phyloP scores from a whole-genome alignment of 2,888 invertebrate species.

The Campoplex capitator region DNA sequence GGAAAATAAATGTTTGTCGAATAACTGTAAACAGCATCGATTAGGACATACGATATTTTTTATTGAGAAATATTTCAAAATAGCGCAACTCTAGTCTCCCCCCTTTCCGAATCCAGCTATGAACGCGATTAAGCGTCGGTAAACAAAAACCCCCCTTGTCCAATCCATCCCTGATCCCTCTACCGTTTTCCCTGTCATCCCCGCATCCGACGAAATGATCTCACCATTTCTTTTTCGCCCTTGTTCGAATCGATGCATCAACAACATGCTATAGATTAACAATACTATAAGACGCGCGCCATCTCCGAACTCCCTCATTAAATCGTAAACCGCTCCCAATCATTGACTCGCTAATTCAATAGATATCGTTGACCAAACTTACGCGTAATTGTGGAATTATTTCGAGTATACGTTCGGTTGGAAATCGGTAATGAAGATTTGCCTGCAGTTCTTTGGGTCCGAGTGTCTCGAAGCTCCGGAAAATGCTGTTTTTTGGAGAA shows the following conservation, averaged over 20 bases:
- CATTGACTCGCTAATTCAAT: not conserved
- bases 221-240: not conserved
- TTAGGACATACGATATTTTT: too few species aligned
- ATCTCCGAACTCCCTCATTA: not conserved
- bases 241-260: slow-evolving; percentile 1
- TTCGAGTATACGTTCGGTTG: slow-evolving; percentile 86
- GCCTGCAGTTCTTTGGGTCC: slow-evolving; percentile 84
- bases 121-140: not conserved
- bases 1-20: too few species aligned
- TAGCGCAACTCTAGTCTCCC: too few species aligned
- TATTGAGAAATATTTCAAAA: too few species aligned
- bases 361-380: slow-evolving; percentile 69
- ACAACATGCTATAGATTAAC: slow-evolving; percentile 3
- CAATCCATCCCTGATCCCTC: too few species aligned
- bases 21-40: too few species aligned
- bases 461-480: slow-evolving; percentile 87
- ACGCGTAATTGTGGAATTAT: slow-evolving; percentile 90
- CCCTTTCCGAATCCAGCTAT: too few species aligned
- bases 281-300: too few species aligned
- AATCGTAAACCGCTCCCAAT: not conserved
- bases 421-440: slow-evolving; percentile 86
- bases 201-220: not conserved
- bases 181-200: too few species aligned
- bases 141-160: not conserved
- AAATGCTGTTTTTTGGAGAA: slow-evolving; percentile 84